Evolutionary conservation across 1,140 invertebrate species (phyloP).

Genomic region (Temnothorax nylanderi): DNA sequence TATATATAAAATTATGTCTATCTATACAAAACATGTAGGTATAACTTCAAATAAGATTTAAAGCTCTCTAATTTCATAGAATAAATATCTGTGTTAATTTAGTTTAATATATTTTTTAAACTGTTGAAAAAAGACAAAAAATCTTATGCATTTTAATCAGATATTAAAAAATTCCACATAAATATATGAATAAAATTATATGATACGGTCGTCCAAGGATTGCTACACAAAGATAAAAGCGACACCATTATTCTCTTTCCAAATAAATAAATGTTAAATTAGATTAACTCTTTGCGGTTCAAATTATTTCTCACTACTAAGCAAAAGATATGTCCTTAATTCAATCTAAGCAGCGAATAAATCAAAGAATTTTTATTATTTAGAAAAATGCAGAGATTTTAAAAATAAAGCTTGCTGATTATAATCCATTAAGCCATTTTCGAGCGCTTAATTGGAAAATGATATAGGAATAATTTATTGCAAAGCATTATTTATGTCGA

Average conservation of each 20-base stretch:
- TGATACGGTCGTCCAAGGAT: neutral
- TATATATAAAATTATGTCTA: neutral
- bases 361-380: neutral
- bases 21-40: neutral
- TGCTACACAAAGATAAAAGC: slow-evolving; percentile 18
- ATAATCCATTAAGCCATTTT: neutral
- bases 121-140: neutral
- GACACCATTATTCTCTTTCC: neutral
- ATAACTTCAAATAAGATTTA: neutral
- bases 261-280: neutral
- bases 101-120: neutral
- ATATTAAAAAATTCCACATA: neutral
- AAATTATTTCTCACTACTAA: neutral
- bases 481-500: neutral
- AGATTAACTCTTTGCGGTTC: neutral
- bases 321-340: neutral
- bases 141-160: neutral
- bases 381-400: neutral
- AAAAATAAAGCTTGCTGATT: neutral
- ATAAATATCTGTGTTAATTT: neutral
- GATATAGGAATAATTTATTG: neutral
- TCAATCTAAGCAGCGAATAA: neutral
- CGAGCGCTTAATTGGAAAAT: neutral
- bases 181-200: slow-evolving; percentile 16
- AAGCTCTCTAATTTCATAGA: neutral